phyloP scores from a whole-genome alignment of 2,797 vertebrate genomes.

The Smutsia temminckii region DNA sequence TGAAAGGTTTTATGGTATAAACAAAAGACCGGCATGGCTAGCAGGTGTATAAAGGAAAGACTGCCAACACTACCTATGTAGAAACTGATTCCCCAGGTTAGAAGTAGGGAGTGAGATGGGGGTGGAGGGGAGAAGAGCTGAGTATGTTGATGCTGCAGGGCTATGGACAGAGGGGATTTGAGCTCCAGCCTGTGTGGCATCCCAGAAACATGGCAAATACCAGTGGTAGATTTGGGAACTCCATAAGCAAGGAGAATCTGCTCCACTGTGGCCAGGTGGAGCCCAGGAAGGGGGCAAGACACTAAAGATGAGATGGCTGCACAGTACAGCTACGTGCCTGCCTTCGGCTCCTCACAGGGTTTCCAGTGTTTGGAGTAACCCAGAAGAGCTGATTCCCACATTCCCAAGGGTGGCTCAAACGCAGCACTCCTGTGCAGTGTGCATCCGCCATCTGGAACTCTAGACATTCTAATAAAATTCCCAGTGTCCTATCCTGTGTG shows the following conservation, averaged over 20 bases:
- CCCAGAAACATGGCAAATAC: neutral
- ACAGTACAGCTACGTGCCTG: neutral
- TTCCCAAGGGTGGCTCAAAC: neutral
- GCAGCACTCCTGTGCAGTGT: too few species aligned
- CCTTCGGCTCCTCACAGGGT: neutral
- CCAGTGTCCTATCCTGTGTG: neutral
- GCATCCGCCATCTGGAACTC: neutral
- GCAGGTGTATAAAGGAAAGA: neutral
- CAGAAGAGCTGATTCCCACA: neutral
- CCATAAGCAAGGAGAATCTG: neutral
- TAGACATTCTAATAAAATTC: neutral
- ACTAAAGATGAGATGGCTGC: neutral
- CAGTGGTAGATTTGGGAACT: neutral
- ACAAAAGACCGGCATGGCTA: neutral
- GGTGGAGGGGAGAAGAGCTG: neutral
- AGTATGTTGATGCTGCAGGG: neutral
- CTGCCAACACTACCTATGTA: neutral
- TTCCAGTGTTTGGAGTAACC: neutral
- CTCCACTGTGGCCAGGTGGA: neutral
- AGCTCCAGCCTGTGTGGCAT: neutral
- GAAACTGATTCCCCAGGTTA: neutral
- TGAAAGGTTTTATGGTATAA: neutral
- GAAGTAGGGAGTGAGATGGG: neutral
- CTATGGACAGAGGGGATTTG: neutral
- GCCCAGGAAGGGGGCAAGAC: neutral